Evolutionary conservation across 2,113 vertebrate genomes (phyloP).

Genomic region (Phasianus colchicus): DNA sequence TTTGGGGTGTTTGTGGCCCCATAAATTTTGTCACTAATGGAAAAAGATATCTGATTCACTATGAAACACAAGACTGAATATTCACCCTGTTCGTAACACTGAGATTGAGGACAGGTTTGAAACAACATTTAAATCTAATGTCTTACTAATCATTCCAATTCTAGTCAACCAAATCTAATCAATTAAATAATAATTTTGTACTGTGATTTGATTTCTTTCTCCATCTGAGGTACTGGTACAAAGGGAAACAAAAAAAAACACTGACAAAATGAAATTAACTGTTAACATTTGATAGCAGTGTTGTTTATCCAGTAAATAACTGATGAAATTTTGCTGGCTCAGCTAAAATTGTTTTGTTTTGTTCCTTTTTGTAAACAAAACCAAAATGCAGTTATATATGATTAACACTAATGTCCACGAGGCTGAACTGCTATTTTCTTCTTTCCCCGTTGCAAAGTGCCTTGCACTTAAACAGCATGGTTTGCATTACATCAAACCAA

Average conservation of each 20-base stretch:
- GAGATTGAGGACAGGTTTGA: neutral
- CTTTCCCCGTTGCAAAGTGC: neutral
- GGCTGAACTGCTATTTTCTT: neutral
- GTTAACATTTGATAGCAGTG: neutral
- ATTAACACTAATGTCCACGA: neutral
- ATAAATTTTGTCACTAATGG: neutral
- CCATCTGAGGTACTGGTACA: neutral
- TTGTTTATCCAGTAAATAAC: neutral
- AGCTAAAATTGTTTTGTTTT: neutral
- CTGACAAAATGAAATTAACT: neutral
- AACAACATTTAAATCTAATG: neutral
- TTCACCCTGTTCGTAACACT: neutral
- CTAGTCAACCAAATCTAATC: neutral
- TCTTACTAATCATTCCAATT: neutral
- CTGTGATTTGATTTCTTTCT: neutral
- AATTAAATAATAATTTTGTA: neutral
- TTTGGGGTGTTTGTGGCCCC: neutral
- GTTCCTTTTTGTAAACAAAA: neutral
- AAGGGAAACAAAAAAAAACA: neutral
- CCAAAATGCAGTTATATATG: neutral
- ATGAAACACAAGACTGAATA: neutral
- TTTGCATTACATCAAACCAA: neutral
- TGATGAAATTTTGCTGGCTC: neutral
- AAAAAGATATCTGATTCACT: neutral
- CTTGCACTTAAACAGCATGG: neutral